Conservation (phyloP, 1,140 invertebrate species). For the Zophobas morio region DNA sequence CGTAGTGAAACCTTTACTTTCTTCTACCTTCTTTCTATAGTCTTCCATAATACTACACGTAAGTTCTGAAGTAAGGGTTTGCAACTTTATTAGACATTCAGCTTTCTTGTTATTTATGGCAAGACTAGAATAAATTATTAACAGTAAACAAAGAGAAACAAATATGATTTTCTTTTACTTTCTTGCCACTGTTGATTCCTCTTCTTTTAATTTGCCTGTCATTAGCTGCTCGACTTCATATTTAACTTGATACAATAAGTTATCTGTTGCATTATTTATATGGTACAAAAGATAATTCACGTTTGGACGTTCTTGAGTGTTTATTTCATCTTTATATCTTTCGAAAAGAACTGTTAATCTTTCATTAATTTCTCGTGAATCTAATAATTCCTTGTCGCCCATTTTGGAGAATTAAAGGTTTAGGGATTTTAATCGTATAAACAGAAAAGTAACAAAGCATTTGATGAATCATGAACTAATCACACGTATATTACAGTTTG, state of each 20-base stretch:
- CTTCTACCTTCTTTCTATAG: conserved; percentile 16
- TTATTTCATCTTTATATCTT: conserved; percentile 19
- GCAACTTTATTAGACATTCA: conserved; percentile 34
- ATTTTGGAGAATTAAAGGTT: neutral
- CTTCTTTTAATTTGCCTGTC: conserved; percentile 2
- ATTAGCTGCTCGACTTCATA: conserved; percentile 20
- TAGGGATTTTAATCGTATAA: conserved; percentile 1
- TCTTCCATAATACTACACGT: neutral
- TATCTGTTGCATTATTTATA: conserved; percentile 5
- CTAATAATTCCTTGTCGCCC: neutral
- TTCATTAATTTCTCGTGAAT: conserved; percentile 26
- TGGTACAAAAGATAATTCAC: conserved; percentile 25
- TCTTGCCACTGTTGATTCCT: neutral
- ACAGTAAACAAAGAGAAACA: no score
- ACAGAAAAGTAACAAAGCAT: no score
- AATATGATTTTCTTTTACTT: no score
- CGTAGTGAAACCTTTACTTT: neutral
- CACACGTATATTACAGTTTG: no score
- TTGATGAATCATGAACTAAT: no score
- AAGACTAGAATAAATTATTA: conserved; percentile 3
- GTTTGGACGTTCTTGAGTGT: conserved; percentile 5
- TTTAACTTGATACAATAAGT: conserved; percentile 18
- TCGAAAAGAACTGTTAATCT: conserved; percentile 14
- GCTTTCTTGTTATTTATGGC: conserved; percentile 9
- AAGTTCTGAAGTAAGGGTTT: conserved; percentile 14